These are phyloP conservation scores for Setipinna tenuifilis DNA, from an alignment of 2,797 vertebrate species.

Conservation along the genomic window DNA sequence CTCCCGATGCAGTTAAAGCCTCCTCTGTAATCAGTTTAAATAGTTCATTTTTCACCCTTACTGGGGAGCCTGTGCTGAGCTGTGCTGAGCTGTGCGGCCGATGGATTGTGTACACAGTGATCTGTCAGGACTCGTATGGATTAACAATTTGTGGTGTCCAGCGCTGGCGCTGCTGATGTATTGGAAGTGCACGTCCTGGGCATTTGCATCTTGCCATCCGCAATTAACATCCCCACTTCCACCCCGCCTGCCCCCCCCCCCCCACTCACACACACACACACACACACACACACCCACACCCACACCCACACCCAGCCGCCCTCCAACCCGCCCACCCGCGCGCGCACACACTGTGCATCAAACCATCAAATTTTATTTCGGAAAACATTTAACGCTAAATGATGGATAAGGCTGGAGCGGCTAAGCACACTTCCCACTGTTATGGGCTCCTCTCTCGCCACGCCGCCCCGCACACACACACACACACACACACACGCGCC, in stretches of 20 bases:
- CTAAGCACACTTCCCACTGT: slow-evolving; percentile 39
- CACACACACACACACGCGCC: no score
- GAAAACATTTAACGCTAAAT: slow-evolving; percentile 47
- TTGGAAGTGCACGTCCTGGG: slow-evolving; percentile 66
- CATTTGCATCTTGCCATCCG: slow-evolving; percentile 44
- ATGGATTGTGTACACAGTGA: slow-evolving; percentile 81
- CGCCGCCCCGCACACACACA: no score
- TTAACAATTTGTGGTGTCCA: slow-evolving; percentile 84
- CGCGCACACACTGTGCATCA: slow-evolving; percentile 33
- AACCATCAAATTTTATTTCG: slow-evolving; percentile 43
- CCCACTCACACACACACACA: no score
- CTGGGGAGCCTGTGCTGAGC: slow-evolving; percentile 68
- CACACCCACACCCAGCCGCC: not conserved
- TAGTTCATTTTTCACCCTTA: slow-evolving; percentile 86
- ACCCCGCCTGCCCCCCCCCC: no score
- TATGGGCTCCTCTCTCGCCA: no score
- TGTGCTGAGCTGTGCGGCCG: slow-evolving; percentile 64
- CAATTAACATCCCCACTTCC: slow-evolving; percentile 46
- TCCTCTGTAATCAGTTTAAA: slow-evolving; percentile 84
- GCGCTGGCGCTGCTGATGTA: slow-evolving; percentile 77
- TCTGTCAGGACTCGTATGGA: slow-evolving; percentile 82
- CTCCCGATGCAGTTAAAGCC: slow-evolving; percentile 76
- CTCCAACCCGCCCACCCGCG: no score
- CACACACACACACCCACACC: not conserved
- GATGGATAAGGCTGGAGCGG: slow-evolving; percentile 40